Base-by-base conservation (phyloP, 2,113 vertebrate genomes). In the Cyanoramphus novaezelandiae region DNA sequence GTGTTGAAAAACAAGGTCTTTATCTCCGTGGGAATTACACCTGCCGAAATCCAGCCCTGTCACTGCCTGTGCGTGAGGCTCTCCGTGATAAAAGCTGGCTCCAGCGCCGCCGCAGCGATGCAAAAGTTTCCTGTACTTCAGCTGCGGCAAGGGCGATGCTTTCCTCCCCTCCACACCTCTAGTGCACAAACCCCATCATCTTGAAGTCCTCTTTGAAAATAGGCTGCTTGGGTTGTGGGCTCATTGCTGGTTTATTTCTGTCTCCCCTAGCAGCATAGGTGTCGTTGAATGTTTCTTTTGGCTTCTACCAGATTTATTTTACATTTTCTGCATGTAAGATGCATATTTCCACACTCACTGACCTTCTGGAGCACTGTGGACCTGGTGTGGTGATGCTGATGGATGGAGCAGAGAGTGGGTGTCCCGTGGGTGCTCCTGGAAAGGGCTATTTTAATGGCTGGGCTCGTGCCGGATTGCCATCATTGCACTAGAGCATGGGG, bases 11-110 rank as follows among this genome's bases (percentile, higher is more conserved):
- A 74, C 87, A 86, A 83, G 64, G 85, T 88, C 88, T 95, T 94
- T 82, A 93, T 94, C 94, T 92, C 85, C 31, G 31, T 95, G 94
- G 94, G 92, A 95, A 84, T 96, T 82, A 88, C 88, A 95, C 96
- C 88, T 95, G 94, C 79, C 53, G 67, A 94, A 86, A 81, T 78
- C 47, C 59, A 74, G 81, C 91, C 92, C 77, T 64, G 13, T 33
- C 33, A 1, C 28, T 71, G 82, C 78, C 83, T 74, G 57, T 2
- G 9, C 0, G 1, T 6, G 0, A 47, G 68, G 68, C 55, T 82
- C 75, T 71, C 80, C 35, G 0, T 25, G 60, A 78, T 35, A 63
- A 86, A 88, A 90, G 53, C 47, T 3, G 8, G 3, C 75, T 83
- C 82, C 52, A 4, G 41, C 2, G 2, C 43, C 4, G 11, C 72